These are phyloP conservation scores for Electrona antarctica DNA, from an alignment of 2,113 vertebrate species.

Conservation along the genomic window DNA sequence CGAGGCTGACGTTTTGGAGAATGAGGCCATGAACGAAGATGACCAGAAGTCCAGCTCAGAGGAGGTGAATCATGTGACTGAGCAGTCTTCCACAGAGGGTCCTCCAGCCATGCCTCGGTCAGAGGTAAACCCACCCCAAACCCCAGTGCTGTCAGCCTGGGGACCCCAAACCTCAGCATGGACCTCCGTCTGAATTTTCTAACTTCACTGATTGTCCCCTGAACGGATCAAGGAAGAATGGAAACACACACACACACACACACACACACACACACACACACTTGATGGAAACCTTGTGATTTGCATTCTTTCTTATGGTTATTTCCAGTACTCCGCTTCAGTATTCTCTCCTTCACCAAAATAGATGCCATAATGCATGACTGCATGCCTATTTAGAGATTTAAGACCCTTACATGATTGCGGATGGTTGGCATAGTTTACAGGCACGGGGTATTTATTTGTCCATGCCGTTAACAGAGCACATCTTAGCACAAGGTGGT, in stretches of 20 bases:
- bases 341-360: constrained; percentile 40
- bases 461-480: background rate
- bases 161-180: constrained; percentile 20
- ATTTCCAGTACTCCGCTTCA: background rate
- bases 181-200: constrained; percentile 21
- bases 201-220: constrained; percentile 30
- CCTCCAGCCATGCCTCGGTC: constrained; percentile 13
- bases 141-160: constrained; percentile 10
- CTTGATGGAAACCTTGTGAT: constrained; percentile 65
- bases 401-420: constrained; percentile 3
- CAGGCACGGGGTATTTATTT: constrained; percentile 47
- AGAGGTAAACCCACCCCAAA: constrained; percentile 50
- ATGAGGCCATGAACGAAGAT: background rate
- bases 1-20: background rate
- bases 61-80: background rate
- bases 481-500: constrained; percentile 3
- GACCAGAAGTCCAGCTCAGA: background rate
- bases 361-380: constrained; percentile 51
- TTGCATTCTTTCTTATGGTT: constrained; percentile 19
- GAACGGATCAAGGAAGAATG: constrained; percentile 34
- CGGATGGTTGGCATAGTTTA: constrained; percentile 11
- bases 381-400: constrained; percentile 47
- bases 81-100: background rate
- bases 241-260: background rate
- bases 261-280: constrained; percentile 31